Base-by-base conservation (phyloP, 2,113 vertebrate species). In the Heteronetta atricapilla region DNA sequence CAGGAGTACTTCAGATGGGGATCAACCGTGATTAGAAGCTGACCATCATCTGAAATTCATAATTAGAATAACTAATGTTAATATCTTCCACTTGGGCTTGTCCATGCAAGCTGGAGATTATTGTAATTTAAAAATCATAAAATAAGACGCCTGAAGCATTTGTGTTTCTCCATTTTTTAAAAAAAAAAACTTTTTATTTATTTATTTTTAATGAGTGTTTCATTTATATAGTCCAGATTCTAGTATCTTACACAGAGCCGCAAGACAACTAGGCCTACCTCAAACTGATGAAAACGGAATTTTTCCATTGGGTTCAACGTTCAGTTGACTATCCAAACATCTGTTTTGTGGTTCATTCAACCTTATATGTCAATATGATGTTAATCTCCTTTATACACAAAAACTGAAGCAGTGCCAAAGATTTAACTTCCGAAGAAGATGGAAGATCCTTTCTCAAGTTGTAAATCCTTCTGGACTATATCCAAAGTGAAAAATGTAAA, bases 381-480 rank as follows among this genome's bases (percentile, higher is more conserved):
- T 89, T 95, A 92, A 95, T 95, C 93, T 96, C 77, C 86, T 96
- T 95, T 86, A 91, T 88, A 91, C 95, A 96, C 91, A 97, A 95
- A 95, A 89, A 28, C 55, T 93, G 91, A 96, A 94, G 29, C 52
- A 38, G 33, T 59, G 92, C 89, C 91, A 95, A 62, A 60, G 55
- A 72, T 88, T 95, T 88, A 82, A 91, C 90, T 91, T 96, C 94
- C 84, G 92, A 96, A 31, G 78, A 96, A 92, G 92, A 94, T 50
- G 82, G 90, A 93, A 92, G 94, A 94, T 86, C 79, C 91, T 94
- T 94, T 93, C 92, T 94, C 86, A 90, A 91, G 87, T 75, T 95
- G 91, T 94, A 96, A 96, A 94, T 92, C 94, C 81, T 89, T 74
- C 82, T 94, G 95, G 96, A 58, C 53, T 53, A 31, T 44, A 22